These are phyloP conservation scores for Chlorodrepanis virens DNA, from an alignment of 2,113 vertebrate species.

Conservation along the genomic window DNA sequence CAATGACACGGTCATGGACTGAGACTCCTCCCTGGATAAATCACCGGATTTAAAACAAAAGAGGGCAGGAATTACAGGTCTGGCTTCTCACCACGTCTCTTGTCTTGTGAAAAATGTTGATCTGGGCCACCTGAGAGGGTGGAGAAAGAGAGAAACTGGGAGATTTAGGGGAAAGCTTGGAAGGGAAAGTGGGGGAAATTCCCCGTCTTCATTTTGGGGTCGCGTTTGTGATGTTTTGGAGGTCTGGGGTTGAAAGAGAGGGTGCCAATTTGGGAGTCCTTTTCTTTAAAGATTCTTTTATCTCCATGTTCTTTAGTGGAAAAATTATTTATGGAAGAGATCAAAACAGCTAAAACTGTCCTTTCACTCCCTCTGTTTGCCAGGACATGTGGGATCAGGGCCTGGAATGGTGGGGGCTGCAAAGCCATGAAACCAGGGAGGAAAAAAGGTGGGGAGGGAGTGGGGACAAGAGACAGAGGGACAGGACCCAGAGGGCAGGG, in stretches of 20 bases:
- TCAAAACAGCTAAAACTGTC: neutral
- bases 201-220: neutral
- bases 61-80: neutral
- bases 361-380: neutral
- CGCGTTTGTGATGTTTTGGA: rapidly evolving
- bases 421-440: neutral
- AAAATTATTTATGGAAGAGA: neutral
- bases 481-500: neutral
- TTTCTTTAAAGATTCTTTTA: neutral
- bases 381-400: neutral
- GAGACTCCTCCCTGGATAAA: neutral
- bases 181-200: rapidly evolving
- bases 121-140: neutral
- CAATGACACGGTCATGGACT: rapidly evolving
- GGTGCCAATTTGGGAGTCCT: rapidly evolving
- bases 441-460: neutral
- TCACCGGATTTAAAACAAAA: neutral
- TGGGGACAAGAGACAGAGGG: neutral
- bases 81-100: neutral
- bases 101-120: neutral
- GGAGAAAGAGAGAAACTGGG: neutral
- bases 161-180: neutral
- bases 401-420: neutral
- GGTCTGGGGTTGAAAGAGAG: neutral
- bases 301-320: neutral